Evolutionary conservation across 1,140 invertebrate species (phyloP), one percentile per base, ranked within the genome.

Genomic region (Patella vulgata): DNA sequence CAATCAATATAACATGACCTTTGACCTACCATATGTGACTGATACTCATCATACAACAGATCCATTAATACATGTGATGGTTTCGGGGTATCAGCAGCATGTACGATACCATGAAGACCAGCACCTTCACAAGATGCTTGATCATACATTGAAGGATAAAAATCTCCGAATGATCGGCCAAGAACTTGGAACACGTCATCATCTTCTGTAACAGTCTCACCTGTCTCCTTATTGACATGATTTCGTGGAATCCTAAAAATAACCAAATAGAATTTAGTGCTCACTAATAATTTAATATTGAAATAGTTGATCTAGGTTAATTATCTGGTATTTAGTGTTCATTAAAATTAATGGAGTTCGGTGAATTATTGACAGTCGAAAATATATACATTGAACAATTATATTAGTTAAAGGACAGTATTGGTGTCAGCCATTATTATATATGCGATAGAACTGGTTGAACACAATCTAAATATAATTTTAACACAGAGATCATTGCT

Each of bases 111-210:
- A 56, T 66, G 66, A n/a, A 59, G 62, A 19, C 43, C 43, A 39
- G 44, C 89, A 87, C 71, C 78, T 59, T 56, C 58, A 63, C 78
- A 80, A 8, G 65, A 48, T 19, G 67, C 68, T 19, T 59, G 14
- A 43, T 72, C 59, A 46, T 77, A 74, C 47, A 81, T 73, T 11
- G 64, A 59, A 9, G 77, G 71, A 51, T 74, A 66, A 27, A 53
- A 58, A 52, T 74, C 91, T 91, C 77, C 73, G 70, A 75, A 77
- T 58, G 78, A 62, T 21, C 73, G 63, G 21, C 78, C 79, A 19
- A 85, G 66, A n/a, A 73, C 70, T 61, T 78, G 70, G 66, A 84
- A 78, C 1, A 71, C 58, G 2, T 73, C 73, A 33, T 84, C 81
- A 66, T 84, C 78, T 42, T 82, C 70, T 11, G 75, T 82, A 3